These are phyloP conservation scores for Urophycis tenuis DNA, from an alignment of 2,797 vertebrate genomes.

Conservation along the genomic window DNA sequence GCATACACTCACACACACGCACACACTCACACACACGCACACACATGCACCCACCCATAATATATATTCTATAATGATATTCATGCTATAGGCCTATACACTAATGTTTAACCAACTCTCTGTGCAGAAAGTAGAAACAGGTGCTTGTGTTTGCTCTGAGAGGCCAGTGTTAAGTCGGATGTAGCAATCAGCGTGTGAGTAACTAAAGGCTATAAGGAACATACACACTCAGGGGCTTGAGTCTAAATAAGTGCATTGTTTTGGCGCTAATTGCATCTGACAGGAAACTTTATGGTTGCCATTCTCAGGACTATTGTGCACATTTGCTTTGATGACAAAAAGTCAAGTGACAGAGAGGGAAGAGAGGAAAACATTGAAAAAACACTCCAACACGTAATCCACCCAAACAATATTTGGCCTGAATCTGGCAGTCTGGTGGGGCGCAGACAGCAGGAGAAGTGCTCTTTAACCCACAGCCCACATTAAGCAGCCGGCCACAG, in stretches of 20 bases:
- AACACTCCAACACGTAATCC: not conserved
- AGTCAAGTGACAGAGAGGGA: not conserved
- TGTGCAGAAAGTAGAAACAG: not conserved
- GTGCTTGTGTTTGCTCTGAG: conserved; percentile 18
- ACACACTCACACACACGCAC: too few species aligned
- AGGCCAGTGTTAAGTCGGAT: conserved; percentile 39
- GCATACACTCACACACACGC: not conserved
- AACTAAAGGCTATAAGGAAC: conserved; percentile 38
- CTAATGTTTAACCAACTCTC: not conserved
- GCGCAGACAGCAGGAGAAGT: not conserved
- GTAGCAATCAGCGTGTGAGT: conserved; percentile 42
- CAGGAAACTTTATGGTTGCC: conserved; percentile 38
- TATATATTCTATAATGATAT: not conserved
- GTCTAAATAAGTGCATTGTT: conserved; percentile 40
- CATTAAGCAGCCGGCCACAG: conserved; percentile 13
- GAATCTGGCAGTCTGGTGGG: not conserved
- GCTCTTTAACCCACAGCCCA: not conserved
- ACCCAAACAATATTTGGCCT: not conserved
- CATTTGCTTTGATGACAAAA: conserved; percentile 17
- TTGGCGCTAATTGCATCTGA: conserved; percentile 46
- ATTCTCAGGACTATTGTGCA: conserved; percentile 21
- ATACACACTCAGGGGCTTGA: conserved; percentile 31
- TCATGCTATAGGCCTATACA: not conserved
- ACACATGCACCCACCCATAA: too few species aligned
- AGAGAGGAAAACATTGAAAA: not conserved